Evolutionary conservation across 1,140 invertebrate genomes (phyloP), one percentile per base, ranked within the genome.

Genomic region (Penaeus indicus): DNA sequence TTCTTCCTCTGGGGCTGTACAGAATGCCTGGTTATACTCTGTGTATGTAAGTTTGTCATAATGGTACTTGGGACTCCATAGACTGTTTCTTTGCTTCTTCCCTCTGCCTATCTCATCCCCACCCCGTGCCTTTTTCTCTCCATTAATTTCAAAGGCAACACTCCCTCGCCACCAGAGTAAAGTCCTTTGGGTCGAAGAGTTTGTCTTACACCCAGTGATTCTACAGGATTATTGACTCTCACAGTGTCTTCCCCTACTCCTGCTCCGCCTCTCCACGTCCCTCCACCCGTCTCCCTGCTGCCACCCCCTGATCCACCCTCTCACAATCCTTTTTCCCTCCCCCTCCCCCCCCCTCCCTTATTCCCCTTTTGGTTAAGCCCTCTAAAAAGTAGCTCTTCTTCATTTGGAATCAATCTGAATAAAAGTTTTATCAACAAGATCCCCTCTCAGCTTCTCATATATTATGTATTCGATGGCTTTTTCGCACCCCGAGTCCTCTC

Each of bases 401-500:
- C 88, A 89, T 89, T 85, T 89, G 88, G 84, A 85, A 85, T 89
- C 88, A 89, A 89, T 89, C 84, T 89, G 88, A 89, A 89, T 89
- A 89, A 89, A 89, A 89, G 84, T 89, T 85, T 89, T 89, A 89
- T 89, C 88, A 89, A 85, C 83, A 85, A 84, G 75, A 85, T 79
- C 81, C 88, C 84, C 80, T 82, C 79, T 77, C 86, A 62, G 38
- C 86, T 89, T 47, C 88, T 89, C 88, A 89, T 89, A 89, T 89
- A 89, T 89, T 89, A 89, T 89, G 88, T 89, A 89, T 89, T 89
- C 88, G 88, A 89, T 89, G 88, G 88, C 88, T 89, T 89, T 88
- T 89, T 89, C 88, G 83, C 88, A 82, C 88, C 84, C 88, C 88
- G 54, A 86, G 84, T 72, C 84, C 88, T 85, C 88, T 89, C 77